These are phyloP conservation scores for Eledona agricola DNA, from an alignment of 2,888 invertebrate species.

Conservation along the genomic window DNA sequence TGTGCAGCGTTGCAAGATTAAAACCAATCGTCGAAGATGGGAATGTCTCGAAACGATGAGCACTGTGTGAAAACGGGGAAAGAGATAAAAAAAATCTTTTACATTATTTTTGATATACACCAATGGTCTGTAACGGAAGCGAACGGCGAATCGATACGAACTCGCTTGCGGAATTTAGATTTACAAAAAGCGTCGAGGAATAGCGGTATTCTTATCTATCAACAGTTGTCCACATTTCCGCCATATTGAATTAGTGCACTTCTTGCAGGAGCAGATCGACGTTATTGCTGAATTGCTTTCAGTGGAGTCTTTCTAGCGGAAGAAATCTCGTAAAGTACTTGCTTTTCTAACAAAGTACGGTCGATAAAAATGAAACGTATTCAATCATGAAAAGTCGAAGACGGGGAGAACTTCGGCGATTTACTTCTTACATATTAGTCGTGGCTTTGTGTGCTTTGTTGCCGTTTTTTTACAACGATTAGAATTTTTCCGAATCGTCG, in stretches of 20 bases:
- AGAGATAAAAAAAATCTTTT: constrained; percentile 19
- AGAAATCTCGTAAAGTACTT: constrained; percentile 27
- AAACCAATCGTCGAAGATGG: constrained; percentile 25
- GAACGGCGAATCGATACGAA: constrained; percentile 24
- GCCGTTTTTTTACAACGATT: background rate
- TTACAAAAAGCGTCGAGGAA: constrained; percentile 2
- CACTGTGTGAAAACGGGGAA: constrained; percentile 23
- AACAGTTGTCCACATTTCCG: constrained; percentile 12
- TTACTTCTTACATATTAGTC: constrained; percentile 13
- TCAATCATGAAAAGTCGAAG: constrained; percentile 33
- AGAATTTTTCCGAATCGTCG: background rate
- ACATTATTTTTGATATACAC: constrained; percentile 26
- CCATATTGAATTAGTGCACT: constrained; percentile 21
- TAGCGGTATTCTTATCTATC: constrained; percentile 7
- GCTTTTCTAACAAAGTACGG: constrained; percentile 26
- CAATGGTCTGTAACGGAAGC: constrained; percentile 21
- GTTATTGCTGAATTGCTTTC: constrained; percentile 3
- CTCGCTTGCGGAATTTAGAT: constrained; percentile 17
- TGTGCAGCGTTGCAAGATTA: constrained; percentile 20
- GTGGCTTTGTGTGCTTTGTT: constrained; percentile 1
- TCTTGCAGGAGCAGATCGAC: constrained; percentile 10
- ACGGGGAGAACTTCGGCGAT: constrained; percentile 1
- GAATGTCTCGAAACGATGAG: constrained; percentile 14
- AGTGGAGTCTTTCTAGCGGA: constrained; percentile 9
- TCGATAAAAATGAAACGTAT: constrained; percentile 37